phyloP scores from a whole-genome alignment of 2,888 invertebrate species.

The Drosophila pegasa region DNA sequence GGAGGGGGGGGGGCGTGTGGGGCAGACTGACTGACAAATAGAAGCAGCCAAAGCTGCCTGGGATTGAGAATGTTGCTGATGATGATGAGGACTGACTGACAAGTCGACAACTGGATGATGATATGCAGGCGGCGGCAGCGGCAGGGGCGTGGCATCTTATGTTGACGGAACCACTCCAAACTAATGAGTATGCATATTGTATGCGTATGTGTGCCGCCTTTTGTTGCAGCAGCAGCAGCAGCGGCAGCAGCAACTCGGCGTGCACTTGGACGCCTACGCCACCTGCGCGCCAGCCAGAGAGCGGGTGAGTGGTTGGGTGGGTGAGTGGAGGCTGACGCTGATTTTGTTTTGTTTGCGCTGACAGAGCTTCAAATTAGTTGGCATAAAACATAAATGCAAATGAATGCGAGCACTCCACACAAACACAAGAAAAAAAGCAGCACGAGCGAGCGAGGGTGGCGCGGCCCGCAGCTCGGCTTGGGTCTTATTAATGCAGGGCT shows the following conservation, averaged over 20 bases:
- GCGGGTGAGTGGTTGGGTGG: neutral
- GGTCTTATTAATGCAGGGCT: slow-evolving; percentile 72
- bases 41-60: slow-evolving; percentile 34
- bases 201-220: slow-evolving; percentile 65
- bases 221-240: slow-evolving; percentile 60
- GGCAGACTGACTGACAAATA: slow-evolving; percentile 47
- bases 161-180: slow-evolving; percentile 82
- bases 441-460: slow-evolving; percentile 2
- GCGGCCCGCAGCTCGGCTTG: neutral
- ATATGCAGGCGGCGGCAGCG: neutral
- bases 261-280: slow-evolving; percentile 69
- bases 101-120: slow-evolving; percentile 38
- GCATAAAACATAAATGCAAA: slow-evolving; percentile 80
- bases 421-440: neutral
- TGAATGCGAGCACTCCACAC: slow-evolving; percentile 62
- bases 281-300: slow-evolving; percentile 32
- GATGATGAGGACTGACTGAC: slow-evolving; percentile 53
- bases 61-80: slow-evolving; percentile 17
- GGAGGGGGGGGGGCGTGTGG: neutral
- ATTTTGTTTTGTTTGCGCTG: slow-evolving; percentile 72
- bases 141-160: slow-evolving; percentile 42
- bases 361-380: slow-evolving; percentile 76
- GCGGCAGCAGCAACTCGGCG: slow-evolving; percentile 50
- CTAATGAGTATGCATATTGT: slow-evolving; percentile 82
- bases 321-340: slow-evolving; percentile 50